These are phyloP conservation scores for Dinoponera quadriceps DNA, from an alignment of 1,140 invertebrate genomes.

Conservation along the genomic window DNA sequence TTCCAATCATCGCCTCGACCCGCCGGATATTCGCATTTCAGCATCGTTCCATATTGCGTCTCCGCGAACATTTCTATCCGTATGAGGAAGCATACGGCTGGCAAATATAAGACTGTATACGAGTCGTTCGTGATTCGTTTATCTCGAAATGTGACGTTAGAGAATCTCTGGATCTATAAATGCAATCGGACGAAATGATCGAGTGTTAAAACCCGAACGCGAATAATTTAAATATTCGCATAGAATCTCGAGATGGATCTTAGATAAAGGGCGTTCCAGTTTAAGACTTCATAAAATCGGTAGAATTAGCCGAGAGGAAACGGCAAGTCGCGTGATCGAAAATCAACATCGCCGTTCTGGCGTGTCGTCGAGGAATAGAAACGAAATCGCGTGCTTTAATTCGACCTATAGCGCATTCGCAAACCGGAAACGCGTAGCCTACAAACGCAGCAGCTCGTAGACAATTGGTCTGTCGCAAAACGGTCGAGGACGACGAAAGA, in stretches of 20 bases:
- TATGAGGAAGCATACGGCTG: background rate
- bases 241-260: background rate
- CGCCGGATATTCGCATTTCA: background rate
- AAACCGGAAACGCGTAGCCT: constrained; percentile 72
- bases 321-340: background rate
- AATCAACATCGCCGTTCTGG: background rate
- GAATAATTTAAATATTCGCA: background rate
- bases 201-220: background rate
- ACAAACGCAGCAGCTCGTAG: constrained; percentile 72
- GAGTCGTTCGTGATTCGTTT: background rate
- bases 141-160: background rate
- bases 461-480: constrained; percentile 73
- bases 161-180: background rate
- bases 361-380: constrained; percentile 30
- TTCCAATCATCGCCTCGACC: constrained; percentile 12
- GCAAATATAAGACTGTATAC: background rate
- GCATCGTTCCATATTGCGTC: background rate
- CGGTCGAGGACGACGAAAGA: constrained; percentile 51
- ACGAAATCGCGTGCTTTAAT: constrained; percentile 45
- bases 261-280: background rate
- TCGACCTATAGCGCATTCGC: constrained; percentile 22
- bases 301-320: constrained; percentile 8
- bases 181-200: background rate
- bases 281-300: background rate
- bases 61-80: constrained; percentile 11